Base-by-base conservation (phyloP, 2,888 invertebrate genomes). In the Archaeoteleia sp. region DNA sequence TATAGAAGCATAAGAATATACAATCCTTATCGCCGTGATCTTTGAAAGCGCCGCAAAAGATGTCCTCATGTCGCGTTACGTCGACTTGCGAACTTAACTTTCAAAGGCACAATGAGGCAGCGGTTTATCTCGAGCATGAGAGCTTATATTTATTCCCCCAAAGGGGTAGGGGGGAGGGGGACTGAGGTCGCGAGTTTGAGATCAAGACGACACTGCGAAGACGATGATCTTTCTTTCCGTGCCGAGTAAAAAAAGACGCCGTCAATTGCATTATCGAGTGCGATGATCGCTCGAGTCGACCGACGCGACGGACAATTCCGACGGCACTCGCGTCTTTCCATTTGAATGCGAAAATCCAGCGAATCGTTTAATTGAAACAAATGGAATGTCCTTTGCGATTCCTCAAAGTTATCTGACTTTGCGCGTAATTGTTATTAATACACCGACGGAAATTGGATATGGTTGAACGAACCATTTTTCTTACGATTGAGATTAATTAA, bases 21-120 rank as follows among this genome's bases (percentile, higher is more conserved):
- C 58, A 58, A 42, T 58, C 48, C 58, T 58, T 58, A 58, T 48
- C 58, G 58, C 48, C 48, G 48, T 48, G 48, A 58, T 58, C 58
- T 42, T 42, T 45, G 30, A 45, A 27, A 43, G 27, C 54, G 55
- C 37, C 45, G 37, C 45, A 55, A 55, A 55, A 45, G n/a, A 57
- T 57, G 30, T 57, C 43, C 39, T 39, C 57, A 32, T 46, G 46
- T 46, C 39, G 39, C n/a, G n/a, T n/a, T n/a, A n/a, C n/a, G n/a
- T n/a, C n/a, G n/a, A 46, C 57, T 57, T 39, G 46, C 57, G 39
- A 57, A 57, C 46, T 57, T 57, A 57, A 57, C 46, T 46, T 15
- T 57, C 39, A 57, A 43, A 27, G 35, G 43, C 27, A 27, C 30
- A 29, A 29, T 39, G 46, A 39, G 9, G 30, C 32, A 23, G 23